Evolutionary conservation across 2,888 invertebrate species (phyloP).

Genomic region (Hypomecis punctinalis): DNA sequence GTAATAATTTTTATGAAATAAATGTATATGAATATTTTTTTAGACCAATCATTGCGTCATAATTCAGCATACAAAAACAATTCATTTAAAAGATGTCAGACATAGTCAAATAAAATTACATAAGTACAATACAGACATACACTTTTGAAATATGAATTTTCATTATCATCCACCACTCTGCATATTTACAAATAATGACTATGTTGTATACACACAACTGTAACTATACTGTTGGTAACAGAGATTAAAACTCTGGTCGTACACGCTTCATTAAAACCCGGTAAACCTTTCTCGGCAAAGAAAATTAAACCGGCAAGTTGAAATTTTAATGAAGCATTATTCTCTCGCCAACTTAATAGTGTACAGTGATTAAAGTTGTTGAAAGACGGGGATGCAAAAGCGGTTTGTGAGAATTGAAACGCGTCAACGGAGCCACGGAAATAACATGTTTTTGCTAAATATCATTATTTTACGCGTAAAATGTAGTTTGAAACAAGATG

Average conservation of each 20-base stretch:
- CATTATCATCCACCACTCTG: too few relatives aligned
- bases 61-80: too few relatives aligned
- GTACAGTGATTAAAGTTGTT: slow-evolving; percentile 58
- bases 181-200: too few relatives aligned
- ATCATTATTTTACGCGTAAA: not conserved
- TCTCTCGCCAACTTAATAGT: slow-evolving; percentile 64
- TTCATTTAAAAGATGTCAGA: too few relatives aligned
- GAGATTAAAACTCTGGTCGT: slow-evolving; percentile 68
- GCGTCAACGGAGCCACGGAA: not conserved
- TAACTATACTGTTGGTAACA: slow-evolving; percentile 37
- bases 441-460: not conserved
- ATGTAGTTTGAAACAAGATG: not conserved
- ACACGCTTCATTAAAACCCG: slow-evolving; percentile 64
- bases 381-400: slow-evolving; percentile 18
- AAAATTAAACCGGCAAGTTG: slow-evolving; percentile 64
- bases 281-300: slow-evolving; percentile 59
- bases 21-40: too few relatives aligned
- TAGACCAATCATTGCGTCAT: too few relatives aligned
- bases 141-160: too few relatives aligned
- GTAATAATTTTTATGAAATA: too few relatives aligned
- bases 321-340: slow-evolving; percentile 71
- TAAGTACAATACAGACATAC: too few relatives aligned
- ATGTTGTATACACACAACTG: not conserved
- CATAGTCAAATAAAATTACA: too few relatives aligned
- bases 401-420: slow-evolving; percentile 5